Conservation (phyloP, 2,797 vertebrate genomes). For the Antrozous pallidus region DNA sequence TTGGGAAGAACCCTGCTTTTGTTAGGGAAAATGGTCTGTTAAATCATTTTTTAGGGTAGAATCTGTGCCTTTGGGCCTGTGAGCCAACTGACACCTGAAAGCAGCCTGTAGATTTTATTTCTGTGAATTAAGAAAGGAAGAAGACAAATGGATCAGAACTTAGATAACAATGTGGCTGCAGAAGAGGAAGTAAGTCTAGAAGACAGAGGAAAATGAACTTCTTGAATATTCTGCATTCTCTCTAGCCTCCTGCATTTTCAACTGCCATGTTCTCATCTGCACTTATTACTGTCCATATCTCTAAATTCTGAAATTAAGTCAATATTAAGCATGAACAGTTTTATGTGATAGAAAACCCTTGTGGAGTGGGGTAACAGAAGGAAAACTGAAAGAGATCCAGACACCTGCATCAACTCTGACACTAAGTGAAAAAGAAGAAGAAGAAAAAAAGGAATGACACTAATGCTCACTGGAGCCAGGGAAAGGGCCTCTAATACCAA, state of each 20-base stretch:
- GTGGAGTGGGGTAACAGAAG: neutral
- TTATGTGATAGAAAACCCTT: neutral
- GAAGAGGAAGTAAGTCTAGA: neutral
- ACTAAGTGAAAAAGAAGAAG: neutral
- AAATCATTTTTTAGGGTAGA: neutral
- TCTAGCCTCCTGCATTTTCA: neutral
- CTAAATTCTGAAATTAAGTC: neutral
- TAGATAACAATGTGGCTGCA: neutral
- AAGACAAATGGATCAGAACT: neutral
- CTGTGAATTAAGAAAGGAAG: neutral
- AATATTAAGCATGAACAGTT: neutral
- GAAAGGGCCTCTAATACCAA: neutral
- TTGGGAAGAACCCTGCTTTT: neutral
- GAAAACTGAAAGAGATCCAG: neutral
- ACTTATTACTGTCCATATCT: neutral
- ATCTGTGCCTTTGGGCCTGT: neutral
- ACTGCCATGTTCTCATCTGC: neutral
- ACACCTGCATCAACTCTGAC: neutral
- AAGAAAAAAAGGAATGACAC: neutral
- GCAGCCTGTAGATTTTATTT: neutral
- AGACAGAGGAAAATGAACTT: neutral
- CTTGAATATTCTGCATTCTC: neutral
- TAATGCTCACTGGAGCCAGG: neutral
- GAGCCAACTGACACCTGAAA: neutral
- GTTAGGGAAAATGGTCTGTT: neutral